Evolutionary conservation across 2,113 vertebrate species (phyloP), one percentile per base, ranked within the genome.

Genomic region (Lasiurus borealis): DNA sequence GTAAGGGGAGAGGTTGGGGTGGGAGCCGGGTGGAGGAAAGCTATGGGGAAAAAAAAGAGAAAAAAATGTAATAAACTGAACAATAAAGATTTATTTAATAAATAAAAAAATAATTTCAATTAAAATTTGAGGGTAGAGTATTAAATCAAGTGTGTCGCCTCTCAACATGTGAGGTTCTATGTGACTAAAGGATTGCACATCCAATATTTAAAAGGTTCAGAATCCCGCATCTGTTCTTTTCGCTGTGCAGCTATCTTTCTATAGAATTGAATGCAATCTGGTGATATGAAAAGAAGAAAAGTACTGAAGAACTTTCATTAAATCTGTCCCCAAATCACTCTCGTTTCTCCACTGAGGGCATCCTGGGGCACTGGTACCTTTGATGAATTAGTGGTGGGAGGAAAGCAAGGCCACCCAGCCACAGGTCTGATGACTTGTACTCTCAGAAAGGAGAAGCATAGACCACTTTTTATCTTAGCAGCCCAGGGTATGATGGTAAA

Each of bases 391-490:
- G 12, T 25, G 57, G 7, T 19, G 12, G 10, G 2, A 46, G 31
- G 9, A 18, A 59, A 62, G 0, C 36, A 50, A 50, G 34, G 23
- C 19, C 29, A 7, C 13, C 7, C 66, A 72, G 1, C 36, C 31
- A 12, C 27, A 36, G 36, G 15, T 46, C 36, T 15, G 31, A 52
- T n/a, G 34, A 10, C 14, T 19, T 8, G 6, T 21, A 1, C 6
- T 21, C 5, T 13, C 25, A 69, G 50, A 85, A 97, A 89, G 62
- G 64, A 93, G 95, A 96, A 96, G 80, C 72, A 8, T 21, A 31
- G 16, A 54, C 85, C 68, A 85, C n/a, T 76, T 91, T 82, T 80
- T 57, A 36, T 73, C 54, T 59, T 73, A 85, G n/a, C 25, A 10
- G 25, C 23, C 29, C 75, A 72, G 34, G 54, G 12, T 46, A 14